Conservation (phyloP, 2,113 vertebrate genomes). For the Mirounga angustirostris region DNA sequence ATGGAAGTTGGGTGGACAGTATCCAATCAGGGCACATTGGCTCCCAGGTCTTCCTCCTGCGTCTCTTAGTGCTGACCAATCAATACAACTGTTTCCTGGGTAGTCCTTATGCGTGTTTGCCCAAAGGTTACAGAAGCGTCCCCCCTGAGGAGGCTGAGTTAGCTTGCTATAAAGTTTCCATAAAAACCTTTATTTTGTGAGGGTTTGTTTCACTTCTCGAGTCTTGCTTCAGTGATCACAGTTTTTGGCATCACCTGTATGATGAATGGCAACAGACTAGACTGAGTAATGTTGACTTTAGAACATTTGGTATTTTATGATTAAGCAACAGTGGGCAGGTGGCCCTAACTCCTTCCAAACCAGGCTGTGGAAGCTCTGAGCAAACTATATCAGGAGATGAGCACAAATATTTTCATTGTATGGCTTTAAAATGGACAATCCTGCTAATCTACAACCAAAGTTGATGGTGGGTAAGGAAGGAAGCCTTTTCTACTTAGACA, state of each 20-base stretch:
- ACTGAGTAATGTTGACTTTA: not conserved
- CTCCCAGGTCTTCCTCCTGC: not conserved
- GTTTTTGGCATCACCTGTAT: not conserved
- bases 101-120: not conserved
- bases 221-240: not conserved
- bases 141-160: not conserved
- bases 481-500: not conserved
- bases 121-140: not conserved
- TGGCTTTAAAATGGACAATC: not conserved
- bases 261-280: not conserved
- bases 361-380: not conserved
- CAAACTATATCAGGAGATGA: not conserved
- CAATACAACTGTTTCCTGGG: not conserved
- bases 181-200: not conserved
- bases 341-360: not conserved
- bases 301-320: slow-evolving; percentile 7
- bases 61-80: not conserved
- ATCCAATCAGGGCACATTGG: not conserved
- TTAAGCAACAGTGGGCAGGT: not conserved
- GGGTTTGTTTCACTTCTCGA: not conserved
- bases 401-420: not conserved
- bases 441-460: not conserved
- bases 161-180: not conserved
- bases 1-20: not conserved
- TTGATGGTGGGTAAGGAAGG: not conserved